Evolutionary conservation across 2,113 vertebrate species (phyloP).

Genomic region (Baryphthengus martii): DNA sequence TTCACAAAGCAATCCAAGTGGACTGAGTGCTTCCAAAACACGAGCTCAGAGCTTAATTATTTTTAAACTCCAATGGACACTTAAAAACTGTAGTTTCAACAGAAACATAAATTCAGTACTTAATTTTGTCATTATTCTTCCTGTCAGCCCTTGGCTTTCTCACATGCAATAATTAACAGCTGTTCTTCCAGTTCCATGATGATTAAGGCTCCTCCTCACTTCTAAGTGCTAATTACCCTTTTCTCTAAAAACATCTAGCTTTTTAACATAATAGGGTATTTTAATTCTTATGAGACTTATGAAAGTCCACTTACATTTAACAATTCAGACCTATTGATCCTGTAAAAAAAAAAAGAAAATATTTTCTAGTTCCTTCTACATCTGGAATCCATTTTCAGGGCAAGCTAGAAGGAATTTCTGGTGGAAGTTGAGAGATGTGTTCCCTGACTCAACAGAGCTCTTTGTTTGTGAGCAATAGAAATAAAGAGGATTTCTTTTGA

Average conservation of each 20-base stretch:
- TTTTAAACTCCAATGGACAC: not conserved
- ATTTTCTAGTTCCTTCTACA: not conserved
- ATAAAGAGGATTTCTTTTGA: conserved; percentile 24
- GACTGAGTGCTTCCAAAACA: not conserved
- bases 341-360: not conserved
- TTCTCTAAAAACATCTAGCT: not conserved
- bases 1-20: not conserved
- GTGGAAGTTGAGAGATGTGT: not conserved
- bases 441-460: not conserved
- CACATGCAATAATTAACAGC: not conserved
- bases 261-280: not conserved
- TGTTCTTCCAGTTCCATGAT: not conserved
- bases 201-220: not conserved
- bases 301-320: not conserved
- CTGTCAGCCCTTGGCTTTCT: not conserved
- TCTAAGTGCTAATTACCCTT: not conserved
- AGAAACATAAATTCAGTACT: not conserved
- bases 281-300: not conserved
- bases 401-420: not conserved
- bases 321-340: not conserved
- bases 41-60: not conserved
- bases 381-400: not conserved
- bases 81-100: not conserved
- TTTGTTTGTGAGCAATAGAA: conserved; percentile 35
- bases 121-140: not conserved